Base-by-base conservation (phyloP, 2,797 vertebrate species). In the Psittacula derbiana region DNA sequence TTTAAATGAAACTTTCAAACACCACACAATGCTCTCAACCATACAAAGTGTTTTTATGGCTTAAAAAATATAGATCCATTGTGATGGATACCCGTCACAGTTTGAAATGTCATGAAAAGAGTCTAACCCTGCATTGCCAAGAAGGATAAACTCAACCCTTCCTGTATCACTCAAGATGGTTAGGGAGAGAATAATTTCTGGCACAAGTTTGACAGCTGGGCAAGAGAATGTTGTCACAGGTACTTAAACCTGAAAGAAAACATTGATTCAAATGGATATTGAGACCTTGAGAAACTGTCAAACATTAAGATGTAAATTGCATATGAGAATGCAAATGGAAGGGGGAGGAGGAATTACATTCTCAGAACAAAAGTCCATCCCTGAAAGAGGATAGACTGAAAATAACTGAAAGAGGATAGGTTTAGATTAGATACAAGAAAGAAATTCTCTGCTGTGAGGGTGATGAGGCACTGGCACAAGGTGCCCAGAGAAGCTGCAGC, bases 301-400 rank as follows among this genome's bases (percentile, higher is more conserved):
- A 60, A 82, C 90, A 91, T 78, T 74, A 82, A 91, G 95, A 93
- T 78, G 87, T 83, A 95, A 91, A 94, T 70, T 61, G 88, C 67
- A 91, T 76, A 50, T 93, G 62, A 44, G 66, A 88, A 93, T 76
- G 72, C 69, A 76, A 79, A 64, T 20, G 50, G 33, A 69, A 9
- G 7, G 49, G 50, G 40, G 55, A 72, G n/a, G 65, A 65, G 10
- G 71, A 86, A 93, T 75, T 60, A 75, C 3, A 2, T 52, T 88
- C 61, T 55, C 4, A 12, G 67, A 91, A 71, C 16, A 49, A 55
- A 79, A 95, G 57, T 78, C 43, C 31, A 58, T 58, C 33, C n/a
- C 33, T 33, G 53, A 57, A 55, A 55, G 31, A 55, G 53, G 19
- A 55, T 13, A 55, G 52, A 55, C 13, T 20, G 30, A 55, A n/a